Evolutionary conservation across 2,113 vertebrate genomes (phyloP).

Genomic region (Sylvietta virens): DNA sequence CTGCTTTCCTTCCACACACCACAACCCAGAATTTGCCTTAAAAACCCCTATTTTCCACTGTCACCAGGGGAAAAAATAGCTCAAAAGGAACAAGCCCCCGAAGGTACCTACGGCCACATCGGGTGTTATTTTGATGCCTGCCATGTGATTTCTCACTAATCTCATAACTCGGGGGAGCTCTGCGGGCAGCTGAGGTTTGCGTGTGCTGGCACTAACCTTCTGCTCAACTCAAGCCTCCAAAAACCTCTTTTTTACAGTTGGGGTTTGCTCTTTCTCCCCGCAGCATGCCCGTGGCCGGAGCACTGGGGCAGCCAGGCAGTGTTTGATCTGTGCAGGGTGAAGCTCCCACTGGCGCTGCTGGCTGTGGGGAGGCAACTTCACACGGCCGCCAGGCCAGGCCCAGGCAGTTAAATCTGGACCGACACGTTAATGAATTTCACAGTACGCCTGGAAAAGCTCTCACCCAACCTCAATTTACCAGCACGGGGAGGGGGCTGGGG

Average conservation of each 20-base stretch:
- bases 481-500: neutral
- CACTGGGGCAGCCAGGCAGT: rapidly evolving
- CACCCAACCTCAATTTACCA: conserved; percentile 40
- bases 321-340: neutral
- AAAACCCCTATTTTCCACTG: neutral
- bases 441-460: conserved; percentile 70
- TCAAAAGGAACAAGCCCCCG: neutral
- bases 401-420: conserved; percentile 53
- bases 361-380: neutral
- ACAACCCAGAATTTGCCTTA: neutral
- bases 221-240: neutral
- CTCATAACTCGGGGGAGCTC: neutral
- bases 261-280: neutral
- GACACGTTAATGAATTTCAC: conserved; percentile 73
- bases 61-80: neutral
- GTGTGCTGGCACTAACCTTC: neutral
- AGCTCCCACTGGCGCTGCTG: neutral
- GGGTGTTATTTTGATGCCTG: neutral
- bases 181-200: neutral
- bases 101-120: neutral
- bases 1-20: neutral
- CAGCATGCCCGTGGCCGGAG: rapidly evolving
- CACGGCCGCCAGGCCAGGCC: conserved; percentile 14
- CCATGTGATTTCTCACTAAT: conserved; percentile 27
- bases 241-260: neutral